These are phyloP conservation scores for Myrmecobius fasciatus DNA, from an alignment of 2,113 vertebrate species.

Conservation along the genomic window DNA sequence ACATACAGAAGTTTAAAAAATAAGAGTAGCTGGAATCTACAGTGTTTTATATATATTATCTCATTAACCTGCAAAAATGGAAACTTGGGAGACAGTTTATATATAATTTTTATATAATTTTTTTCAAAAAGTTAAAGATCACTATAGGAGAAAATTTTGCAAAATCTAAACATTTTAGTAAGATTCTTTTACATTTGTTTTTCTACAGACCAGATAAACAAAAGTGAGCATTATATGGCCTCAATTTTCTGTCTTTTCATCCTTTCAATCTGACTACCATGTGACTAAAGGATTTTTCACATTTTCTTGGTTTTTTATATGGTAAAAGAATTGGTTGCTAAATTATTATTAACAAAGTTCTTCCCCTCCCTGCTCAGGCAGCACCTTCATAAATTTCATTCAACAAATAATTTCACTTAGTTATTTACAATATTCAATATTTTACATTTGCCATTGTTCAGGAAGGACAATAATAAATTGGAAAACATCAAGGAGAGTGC, in stretches of 20 bases:
- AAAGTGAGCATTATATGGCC: conserved; percentile 3
- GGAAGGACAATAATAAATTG: neutral
- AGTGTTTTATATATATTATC: neutral
- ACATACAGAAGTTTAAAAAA: conserved; percentile 28
- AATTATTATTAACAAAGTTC: neutral
- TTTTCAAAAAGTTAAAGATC: conserved; percentile 9
- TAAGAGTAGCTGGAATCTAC: neutral
- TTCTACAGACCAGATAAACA: conserved; percentile 14
- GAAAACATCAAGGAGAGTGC: neutral
- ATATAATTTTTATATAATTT: conserved; percentile 5
- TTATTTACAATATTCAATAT: neutral
- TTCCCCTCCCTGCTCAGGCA: neutral
- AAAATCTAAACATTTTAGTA: conserved; percentile 22
- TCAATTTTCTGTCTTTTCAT: neutral
- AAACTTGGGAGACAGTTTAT: neutral
- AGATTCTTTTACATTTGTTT: conserved; percentile 2
- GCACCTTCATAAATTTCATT: neutral
- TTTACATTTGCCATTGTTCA: neutral
- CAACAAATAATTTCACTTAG: conserved; percentile 22
- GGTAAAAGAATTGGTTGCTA: neutral
- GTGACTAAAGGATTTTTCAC: neutral
- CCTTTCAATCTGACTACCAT: conserved; percentile 25
- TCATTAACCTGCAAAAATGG: neutral
- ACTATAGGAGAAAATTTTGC: neutral
- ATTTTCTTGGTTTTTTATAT: neutral